Evolutionary conservation across 2,797 vertebrate genomes (phyloP).

Genomic region (Typhlichthys eigenmanni): DNA sequence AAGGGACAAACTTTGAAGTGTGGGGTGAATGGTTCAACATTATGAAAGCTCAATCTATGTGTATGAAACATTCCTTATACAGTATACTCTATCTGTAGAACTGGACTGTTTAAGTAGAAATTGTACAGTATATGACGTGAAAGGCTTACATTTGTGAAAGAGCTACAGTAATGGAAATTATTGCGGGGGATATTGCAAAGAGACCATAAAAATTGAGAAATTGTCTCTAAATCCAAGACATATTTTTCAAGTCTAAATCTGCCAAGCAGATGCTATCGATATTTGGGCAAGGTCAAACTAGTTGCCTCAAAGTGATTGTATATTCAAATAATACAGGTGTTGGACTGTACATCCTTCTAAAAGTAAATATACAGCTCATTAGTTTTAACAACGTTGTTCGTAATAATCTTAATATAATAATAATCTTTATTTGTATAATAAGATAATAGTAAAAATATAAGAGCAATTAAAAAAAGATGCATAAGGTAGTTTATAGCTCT

Average conservation of each 20-base stretch:
- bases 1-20: constrained; percentile 25
- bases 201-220: neutral
- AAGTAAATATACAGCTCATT: neutral
- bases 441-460: too few species aligned
- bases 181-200: neutral
- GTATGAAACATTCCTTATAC: constrained; percentile 32
- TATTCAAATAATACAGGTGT: constrained; percentile 37
- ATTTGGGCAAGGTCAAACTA: neutral
- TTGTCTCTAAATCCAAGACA: neutral
- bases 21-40: constrained; percentile 31
- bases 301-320: constrained; percentile 9
- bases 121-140: too few species aligned
- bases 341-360: constrained; percentile 2
- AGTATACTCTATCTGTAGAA: neutral
- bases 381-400: neutral
- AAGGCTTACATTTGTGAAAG: too few species aligned
- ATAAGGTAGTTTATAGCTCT: too few species aligned
- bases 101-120: too few species aligned
- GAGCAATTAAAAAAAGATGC: too few species aligned
- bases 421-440: too few species aligned
- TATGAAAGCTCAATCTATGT: constrained; percentile 41
- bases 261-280: constrained; percentile 21
- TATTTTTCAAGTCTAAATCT: constrained; percentile 20
- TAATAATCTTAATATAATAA: neutral
- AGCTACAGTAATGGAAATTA: neutral